Evolutionary conservation across 2,888 invertebrate species (phyloP), one percentile per base, ranked within the genome.

Genomic region (Odontocolon sp.): DNA sequence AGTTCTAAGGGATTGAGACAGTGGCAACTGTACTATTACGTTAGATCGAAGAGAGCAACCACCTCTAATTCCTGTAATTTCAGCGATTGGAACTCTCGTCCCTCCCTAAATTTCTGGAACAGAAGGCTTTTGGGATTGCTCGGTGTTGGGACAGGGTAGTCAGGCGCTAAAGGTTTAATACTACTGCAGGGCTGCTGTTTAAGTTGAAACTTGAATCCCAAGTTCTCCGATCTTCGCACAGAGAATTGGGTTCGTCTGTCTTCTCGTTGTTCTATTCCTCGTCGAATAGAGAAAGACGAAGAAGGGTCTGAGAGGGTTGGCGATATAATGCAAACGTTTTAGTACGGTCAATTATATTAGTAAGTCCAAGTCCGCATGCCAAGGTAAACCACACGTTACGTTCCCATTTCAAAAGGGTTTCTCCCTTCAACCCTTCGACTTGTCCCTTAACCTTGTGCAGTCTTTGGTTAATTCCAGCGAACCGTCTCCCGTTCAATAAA

Each of bases 1-100:
- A 77, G 57, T 71, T 71, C 61, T 23, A 61, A 38, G 40, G 61
- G 50, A 36, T 67, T 14, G 8, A 54, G 8, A 16, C 36, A 38
- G 4, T 23, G 5, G 23, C 36, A 21, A 21, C 40, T 16, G 52
- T 33, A 50, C 45, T 63, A 21, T 63, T 38, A 33, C 40, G 26
- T 31, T 36, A 16, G 54, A 40, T 26, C 28, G 40, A 40, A 8
- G 14, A 16, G 8, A 66, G 45, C 9, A 8, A 5, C 38, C 31
- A 40, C 3, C 14, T 63, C 14, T 16, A 26, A 63, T 66, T 47
- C 64, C 21, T 16, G 42, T 69, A 64, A 57, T 75, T 64, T 23
- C 26, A 57, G 36, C 63, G 45, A 56, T 9, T 47, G n/a, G 11
- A 8, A 45, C 18, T 36, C 64, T 40, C 45, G 64, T 50, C 63